Evolutionary conservation across 1,140 invertebrate species (phyloP), one percentile per base, ranked within the genome.

Genomic region (Drosophila nannoptera): DNA sequence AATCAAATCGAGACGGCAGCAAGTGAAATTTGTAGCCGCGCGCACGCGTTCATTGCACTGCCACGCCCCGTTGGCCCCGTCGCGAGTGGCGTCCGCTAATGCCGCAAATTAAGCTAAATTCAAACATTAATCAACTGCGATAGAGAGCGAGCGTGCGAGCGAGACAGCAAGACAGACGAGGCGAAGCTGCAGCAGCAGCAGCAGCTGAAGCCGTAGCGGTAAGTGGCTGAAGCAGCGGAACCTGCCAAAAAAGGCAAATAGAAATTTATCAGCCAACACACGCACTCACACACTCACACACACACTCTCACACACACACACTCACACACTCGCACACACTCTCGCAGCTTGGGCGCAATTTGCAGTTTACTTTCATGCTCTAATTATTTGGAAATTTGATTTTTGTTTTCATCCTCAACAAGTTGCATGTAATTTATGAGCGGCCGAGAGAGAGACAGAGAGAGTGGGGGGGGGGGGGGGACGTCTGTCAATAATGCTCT

Each of bases 361-460:
- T 66, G 80, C 80, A 71, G 65, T 84, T 84, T 77, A 86, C 86
- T 84, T 86, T 84, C 81, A 84, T 74, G 81, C 81, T 84, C 81
- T 84, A 84, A 84, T 84, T 84, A 84, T 84, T 84, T 84, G 81
- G 81, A 84, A 84, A 84, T 84, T 77, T 84, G 63, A 65, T 32
- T 53, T 70, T 81, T 76, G 65, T 77, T 76, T 86, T 77, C 52
- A 63, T 75, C 64, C 55, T 63, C 59, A 52, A 32, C 69, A 77
- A 60, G 61, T 81, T 58, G 75, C 80, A 81, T 87, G 81, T 82
- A 86, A 84, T 86, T 80, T 46, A 32, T n/a, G 32, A 12, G 29
- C 9, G 22, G 33, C n/a, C 43, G 42, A 32, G n/a, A 33, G 6
- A 43, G n/a, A 5, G 11, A 43, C 7, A 12, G 40, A 0, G 40